Conservation (phyloP, 2,797 vertebrate species). For the Sebastes reedi region DNA sequence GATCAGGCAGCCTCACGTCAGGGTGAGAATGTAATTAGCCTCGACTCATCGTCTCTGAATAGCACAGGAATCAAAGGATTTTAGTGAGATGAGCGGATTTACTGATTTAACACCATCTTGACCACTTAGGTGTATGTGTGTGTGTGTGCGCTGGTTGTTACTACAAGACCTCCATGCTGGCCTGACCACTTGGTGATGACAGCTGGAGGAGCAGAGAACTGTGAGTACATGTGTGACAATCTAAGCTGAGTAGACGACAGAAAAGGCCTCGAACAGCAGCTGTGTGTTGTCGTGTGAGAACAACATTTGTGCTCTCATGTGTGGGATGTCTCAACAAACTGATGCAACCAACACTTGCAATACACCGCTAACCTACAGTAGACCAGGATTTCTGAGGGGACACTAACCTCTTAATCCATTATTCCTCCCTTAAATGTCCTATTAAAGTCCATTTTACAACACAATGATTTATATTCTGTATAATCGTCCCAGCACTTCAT, state of each 20-base stretch:
- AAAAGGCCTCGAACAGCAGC: not conserved
- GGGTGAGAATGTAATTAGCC: conserved; percentile 2
- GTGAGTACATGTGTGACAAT: not conserved
- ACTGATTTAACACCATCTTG: not conserved
- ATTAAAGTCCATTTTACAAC: not conserved
- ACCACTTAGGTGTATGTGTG: conserved; percentile 9
- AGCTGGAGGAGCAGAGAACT: conserved; percentile 8
- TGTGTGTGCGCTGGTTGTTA: not conserved
- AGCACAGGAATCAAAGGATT: conserved; percentile 15
- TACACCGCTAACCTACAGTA: not conserved
- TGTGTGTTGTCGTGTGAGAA: not conserved
- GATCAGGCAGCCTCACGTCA: conserved; percentile 1
- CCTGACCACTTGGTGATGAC: not conserved
- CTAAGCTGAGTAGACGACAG: not conserved
- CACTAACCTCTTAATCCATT: too few relatives aligned
- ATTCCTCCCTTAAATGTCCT: not conserved
- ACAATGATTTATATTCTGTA: not conserved
- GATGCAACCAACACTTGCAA: not conserved
- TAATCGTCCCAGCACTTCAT: not conserved
- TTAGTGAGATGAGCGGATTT: not conserved
- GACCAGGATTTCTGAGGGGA: not conserved
- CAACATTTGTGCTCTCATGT: conserved; percentile 18
- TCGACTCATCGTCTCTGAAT: not conserved
- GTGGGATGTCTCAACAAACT: not conserved
- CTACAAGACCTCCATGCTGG: not conserved